Evolutionary conservation across 2,113 vertebrate genomes (phyloP), one percentile per base, ranked within the genome.

Genomic region (Thalassarche chlororhynchos): DNA sequence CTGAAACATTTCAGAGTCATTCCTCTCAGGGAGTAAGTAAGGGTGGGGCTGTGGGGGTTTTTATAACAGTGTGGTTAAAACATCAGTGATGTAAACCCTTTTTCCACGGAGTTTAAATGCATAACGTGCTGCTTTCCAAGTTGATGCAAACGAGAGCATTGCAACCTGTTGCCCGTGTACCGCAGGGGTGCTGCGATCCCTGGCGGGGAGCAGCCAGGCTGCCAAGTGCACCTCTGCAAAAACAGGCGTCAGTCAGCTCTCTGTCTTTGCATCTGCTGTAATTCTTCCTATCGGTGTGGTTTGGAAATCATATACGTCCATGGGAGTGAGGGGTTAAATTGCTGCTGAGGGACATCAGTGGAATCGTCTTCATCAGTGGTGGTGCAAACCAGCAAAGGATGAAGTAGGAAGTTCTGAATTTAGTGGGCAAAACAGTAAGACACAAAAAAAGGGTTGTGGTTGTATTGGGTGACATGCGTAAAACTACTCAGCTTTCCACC

Each of bases 41-140:
- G 78, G 77, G 77, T 57, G 70, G 79, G 61, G 69, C 18, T 81
- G 24, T 44, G 55, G 49, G 36, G 84, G 62, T 52, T 77, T 96
- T 91, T 92, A 91, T 86, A 84, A 71, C 0, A 4, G 83, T 54
- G 58, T 88, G 76, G 84, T 93, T 95, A 89, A 89, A 91, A 47
- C 62, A 82, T 89, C 89, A 92, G 66, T 57, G 71, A 82, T 90
- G 57, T 84, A 72, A 89, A 94, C 6, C n/a, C 85, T 57, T 91
- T 95, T 97, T 94, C 91, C 89, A 46, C 25, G 65, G 90, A 94
- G 71, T 64, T 75, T 40, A 88, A 91, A 78, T 20, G 80, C 74
- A 64, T 3, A 71, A 85, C 8, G 9, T 24, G 8, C 34, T 83
- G 66, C 80, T 91, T 86, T 95, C 87, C 47, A 32, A 82, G 82